phyloP scores from a whole-genome alignment of 2,113 vertebrate species.

The Poicephalus gulielmi region DNA sequence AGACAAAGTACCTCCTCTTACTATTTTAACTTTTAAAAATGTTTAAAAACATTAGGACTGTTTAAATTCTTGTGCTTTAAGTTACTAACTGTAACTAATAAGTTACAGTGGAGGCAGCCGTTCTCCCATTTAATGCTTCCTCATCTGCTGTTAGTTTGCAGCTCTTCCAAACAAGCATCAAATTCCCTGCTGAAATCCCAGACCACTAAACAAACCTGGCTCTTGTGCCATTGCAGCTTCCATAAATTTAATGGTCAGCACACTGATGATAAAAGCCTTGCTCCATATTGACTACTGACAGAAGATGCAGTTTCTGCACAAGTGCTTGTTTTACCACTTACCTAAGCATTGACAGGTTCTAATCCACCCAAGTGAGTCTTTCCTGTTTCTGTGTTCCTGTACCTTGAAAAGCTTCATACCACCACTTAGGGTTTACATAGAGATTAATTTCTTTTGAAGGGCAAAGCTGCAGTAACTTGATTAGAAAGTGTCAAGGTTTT shows the following conservation, averaged over 20 bases:
- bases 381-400: background rate
- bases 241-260: background rate
- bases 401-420: background rate
- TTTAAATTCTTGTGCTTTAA: background rate
- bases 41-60: background rate
- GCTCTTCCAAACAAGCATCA: background rate
- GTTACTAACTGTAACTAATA: background rate
- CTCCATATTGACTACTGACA: rapidly evolving
- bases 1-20: background rate
- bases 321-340: background rate
- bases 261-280: background rate
- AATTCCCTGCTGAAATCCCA: background rate
- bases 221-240: background rate
- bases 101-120: background rate
- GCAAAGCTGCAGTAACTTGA: background rate
- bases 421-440: rapidly evolving
- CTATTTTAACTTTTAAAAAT: background rate
- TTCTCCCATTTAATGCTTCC: background rate
- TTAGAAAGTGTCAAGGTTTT: background rate
- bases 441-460: background rate
- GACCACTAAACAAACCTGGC: background rate
- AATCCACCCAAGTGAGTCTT: background rate
- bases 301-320: background rate
- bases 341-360: background rate
- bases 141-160: background rate